Conservation (phyloP, 1,140 invertebrate genomes). For the Magallana gigas region DNA sequence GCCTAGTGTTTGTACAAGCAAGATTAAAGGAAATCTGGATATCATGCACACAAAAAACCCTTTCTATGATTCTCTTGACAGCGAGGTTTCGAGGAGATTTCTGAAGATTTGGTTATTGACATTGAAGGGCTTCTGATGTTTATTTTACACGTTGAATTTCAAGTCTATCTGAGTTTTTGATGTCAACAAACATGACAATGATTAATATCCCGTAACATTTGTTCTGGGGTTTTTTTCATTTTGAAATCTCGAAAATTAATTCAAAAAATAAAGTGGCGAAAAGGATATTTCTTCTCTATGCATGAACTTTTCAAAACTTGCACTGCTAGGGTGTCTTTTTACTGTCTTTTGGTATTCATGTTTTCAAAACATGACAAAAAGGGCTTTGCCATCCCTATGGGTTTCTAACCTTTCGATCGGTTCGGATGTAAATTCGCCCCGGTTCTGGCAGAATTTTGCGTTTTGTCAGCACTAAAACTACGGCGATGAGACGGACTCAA, state of each 20-base stretch:
- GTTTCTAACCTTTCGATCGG: not conserved
- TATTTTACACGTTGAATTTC: conserved; percentile 8
- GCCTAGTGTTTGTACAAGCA: not conserved
- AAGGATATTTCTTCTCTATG: not conserved
- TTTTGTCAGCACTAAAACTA: not conserved
- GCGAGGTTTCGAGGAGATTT: conserved; percentile 7
- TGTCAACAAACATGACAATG: not conserved
- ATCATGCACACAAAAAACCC: not conserved
- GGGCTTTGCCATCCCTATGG: not conserved
- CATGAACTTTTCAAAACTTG: not conserved
- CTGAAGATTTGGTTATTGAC: not conserved
- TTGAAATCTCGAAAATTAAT: not conserved
- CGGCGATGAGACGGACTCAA: conserved; percentile 8
- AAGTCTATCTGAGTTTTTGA: conserved; percentile 2
- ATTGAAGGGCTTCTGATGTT: not conserved
- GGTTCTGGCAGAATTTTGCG: conserved; percentile 16
- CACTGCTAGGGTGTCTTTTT: not conserved
- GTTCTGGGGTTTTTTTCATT: not conserved
- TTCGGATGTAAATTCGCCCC: not conserved
- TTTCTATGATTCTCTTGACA: not conserved
- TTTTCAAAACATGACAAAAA: not conserved
- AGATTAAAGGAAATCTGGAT: conserved; percentile 14
- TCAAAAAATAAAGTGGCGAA: not conserved
- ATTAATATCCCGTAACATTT: not conserved
- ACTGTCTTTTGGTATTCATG: not conserved